phyloP scores from a whole-genome alignment of 2,797 vertebrate species.

The Brachyrhaphis roseni region DNA sequence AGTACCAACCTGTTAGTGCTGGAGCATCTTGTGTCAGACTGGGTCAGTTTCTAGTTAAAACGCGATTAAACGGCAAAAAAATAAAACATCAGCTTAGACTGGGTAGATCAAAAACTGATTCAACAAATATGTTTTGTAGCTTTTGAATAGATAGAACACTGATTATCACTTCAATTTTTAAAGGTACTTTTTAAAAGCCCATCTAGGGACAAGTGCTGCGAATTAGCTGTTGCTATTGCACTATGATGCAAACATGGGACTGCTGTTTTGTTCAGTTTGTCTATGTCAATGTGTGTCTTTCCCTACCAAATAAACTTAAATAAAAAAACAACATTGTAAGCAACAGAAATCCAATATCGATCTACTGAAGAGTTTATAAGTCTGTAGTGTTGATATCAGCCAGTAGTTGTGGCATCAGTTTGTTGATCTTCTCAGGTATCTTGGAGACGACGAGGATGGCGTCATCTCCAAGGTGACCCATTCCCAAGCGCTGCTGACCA shows the following conservation, averaged over 20 bases:
- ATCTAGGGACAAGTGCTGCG: no score
- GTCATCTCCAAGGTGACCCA: conserved; percentile 53
- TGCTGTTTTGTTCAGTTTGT: no score
- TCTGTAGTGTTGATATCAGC: neutral
- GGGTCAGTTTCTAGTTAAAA: neutral
- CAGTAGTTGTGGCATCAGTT: neutral
- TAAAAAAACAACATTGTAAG: neutral
- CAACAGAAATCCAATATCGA: neutral
- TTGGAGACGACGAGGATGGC: conserved; percentile 76
- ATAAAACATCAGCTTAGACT: neutral
- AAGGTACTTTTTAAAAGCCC: no score
- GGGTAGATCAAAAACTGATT: neutral
- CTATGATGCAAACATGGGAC: no score
- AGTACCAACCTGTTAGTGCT: neutral
- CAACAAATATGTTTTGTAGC: neutral
- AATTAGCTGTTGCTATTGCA: no score
- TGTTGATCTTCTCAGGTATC: conserved; percentile 74
- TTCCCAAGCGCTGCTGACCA: conserved; percentile 81
- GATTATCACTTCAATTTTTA: no score
- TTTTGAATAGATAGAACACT: neutral
- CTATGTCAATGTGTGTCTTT: no score
- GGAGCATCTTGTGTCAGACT: neutral
- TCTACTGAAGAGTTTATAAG: neutral
- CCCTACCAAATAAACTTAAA: no score
- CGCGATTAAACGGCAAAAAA: neutral